Conservation (phyloP, 2,888 invertebrate genomes). For the Corbicula japonica region DNA sequence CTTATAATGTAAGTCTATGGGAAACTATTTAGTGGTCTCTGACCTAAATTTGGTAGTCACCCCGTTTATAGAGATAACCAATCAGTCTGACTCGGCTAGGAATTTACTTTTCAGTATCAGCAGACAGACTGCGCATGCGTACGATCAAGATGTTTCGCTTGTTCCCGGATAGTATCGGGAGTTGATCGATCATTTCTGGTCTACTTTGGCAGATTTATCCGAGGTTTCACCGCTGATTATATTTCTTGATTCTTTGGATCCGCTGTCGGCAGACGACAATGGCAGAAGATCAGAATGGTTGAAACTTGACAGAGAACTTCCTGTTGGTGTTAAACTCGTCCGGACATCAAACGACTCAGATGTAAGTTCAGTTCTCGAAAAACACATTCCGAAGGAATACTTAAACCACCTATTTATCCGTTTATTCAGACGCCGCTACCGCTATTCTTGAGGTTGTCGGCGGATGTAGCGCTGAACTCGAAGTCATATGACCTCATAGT, state of each 20-base stretch:
- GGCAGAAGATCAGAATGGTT: conserved; percentile 77
- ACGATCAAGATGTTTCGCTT: conserved; percentile 15
- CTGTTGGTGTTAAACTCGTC: conserved; percentile 70
- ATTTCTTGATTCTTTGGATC: conserved; percentile 75
- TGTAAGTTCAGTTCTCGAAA: conserved; percentile 69
- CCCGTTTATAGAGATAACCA: conserved; percentile 71
- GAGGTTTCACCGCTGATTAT: conserved; percentile 65
- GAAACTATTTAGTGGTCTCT: too few relatives aligned
- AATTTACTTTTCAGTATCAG: conserved; percentile 62
- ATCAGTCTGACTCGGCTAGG: conserved; percentile 60
- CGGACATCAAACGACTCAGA: conserved; percentile 73
- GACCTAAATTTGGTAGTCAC: too few relatives aligned
- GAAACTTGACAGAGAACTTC: conserved; percentile 60
- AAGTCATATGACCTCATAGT: conserved; percentile 70
- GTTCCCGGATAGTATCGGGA: conserved; percentile 27
- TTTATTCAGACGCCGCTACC: conserved; percentile 72
- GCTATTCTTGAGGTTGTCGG: conserved; percentile 75
- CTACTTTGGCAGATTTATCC: conserved; percentile 35
- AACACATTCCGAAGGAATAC: conserved; percentile 36
- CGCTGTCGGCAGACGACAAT: conserved; percentile 67
- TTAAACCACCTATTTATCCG: conserved; percentile 63
- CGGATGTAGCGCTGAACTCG: conserved; percentile 73
- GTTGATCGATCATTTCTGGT: conserved; percentile 26
- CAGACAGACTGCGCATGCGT: conserved; percentile 55
- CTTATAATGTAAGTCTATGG: too few relatives aligned